Evolutionary conservation across 2,888 invertebrate species (phyloP), one percentile per base, ranked within the genome.

Genomic region (Enchytraeus crypticus): DNA sequence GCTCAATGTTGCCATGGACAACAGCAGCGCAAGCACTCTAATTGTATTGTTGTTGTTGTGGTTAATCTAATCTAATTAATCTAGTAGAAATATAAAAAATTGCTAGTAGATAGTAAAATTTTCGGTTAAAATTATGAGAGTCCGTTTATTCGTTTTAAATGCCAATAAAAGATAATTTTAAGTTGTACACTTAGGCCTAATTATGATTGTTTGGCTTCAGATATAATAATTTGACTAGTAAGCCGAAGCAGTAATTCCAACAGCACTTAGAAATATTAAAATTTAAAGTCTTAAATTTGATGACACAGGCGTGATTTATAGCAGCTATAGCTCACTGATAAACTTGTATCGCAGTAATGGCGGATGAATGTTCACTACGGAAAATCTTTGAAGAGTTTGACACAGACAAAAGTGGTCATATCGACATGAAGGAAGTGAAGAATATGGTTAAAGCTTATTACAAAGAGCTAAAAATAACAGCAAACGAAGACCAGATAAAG

Each of bases 331-430:
- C 8, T 47, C 8, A 38, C 11, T 11, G 43, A 38, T 38, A 38
- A 47, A n/a, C n/a, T n/a, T n/a, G n/a, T n/a, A n/a, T n/a, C n/a
- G n/a, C 14, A 21, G 18, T 27, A 29, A 49, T 49, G 49, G 26
- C 27, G 14, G 49, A 49, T 29, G 49, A 3, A 33, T 30, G 33
- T 26, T 2, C 53, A 2, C 53, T 51, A 23, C 30, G n/a, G 53
- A 51, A 51, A 33, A 51, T 51, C 53, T 51, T 51, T 23, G 21
- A 29, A 18, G 53, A 51, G 53, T 51, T 51, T 23, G 53, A 51
- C 18, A 29, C 53, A 33, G 53, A 51, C n/a, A 30, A 8, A n/a
- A 51, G 53, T 8, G 53, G 53, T 5, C 53, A 51, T 30, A 51
- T 51, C 3, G 53, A 51, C 32, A 51, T 51, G n/a, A 51, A 51